These are phyloP conservation scores for Heliocidaris tuberculata DNA, from an alignment of 35 echinoderm and acorn worm species.

Conservation along the genomic window DNA sequence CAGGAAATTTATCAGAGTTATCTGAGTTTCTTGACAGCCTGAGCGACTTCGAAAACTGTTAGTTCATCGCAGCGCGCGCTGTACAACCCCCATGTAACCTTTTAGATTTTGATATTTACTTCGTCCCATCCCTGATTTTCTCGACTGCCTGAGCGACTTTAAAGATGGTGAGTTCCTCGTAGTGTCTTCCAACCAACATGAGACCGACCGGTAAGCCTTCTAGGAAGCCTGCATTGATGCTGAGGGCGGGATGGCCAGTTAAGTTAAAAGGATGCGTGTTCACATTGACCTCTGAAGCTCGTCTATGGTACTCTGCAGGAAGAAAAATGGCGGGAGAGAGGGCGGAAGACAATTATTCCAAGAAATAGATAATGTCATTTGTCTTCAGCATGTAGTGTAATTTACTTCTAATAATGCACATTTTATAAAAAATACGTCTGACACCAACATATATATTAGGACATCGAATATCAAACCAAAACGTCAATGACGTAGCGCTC, in stretches of 20 bases:
- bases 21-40: conserved; percentile 56
- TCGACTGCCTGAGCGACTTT: conserved; percentile 64
- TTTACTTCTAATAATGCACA: too few relatives aligned
- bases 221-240: conserved; percentile 64
- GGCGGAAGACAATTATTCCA: too few relatives aligned
- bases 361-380: too few relatives aligned
- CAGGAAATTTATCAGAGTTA: too few relatives aligned
- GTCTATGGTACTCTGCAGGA: neutral
- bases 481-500: too few relatives aligned
- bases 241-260: conserved; percentile 72
- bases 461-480: too few relatives aligned
- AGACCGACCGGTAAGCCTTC: conserved; percentile 64
- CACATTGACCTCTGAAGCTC: neutral
- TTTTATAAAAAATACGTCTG: too few relatives aligned
- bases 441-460: too few relatives aligned
- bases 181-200: conserved; percentile 59
- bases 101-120: neutral
- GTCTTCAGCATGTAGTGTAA: too few relatives aligned
- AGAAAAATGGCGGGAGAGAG: neutral
- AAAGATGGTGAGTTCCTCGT: conserved; percentile 65
- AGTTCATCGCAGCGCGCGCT: neutral
- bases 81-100: too few relatives aligned
- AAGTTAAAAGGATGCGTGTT: conserved; percentile 62
- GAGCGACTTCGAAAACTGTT: conserved; percentile 58
- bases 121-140: conserved; percentile 44